Percentiles rank a stretch among this genome's conserved stretches.
phyloP scores from a whole-genome alignment of 2,797 vertebrate species.

The Gymnoscopelus braueri region DNA sequence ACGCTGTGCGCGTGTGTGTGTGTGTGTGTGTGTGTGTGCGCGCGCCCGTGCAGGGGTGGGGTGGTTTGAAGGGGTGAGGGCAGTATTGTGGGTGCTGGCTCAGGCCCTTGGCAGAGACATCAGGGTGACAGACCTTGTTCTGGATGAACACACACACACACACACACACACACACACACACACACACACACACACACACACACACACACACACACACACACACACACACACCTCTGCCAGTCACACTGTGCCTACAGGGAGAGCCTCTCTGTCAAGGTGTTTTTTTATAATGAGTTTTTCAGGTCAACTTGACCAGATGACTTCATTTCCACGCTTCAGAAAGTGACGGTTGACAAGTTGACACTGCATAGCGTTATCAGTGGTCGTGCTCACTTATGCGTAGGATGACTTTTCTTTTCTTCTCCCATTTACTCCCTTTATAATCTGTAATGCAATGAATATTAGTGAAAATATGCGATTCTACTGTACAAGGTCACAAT shows the following conservation, averaged over 20 bases:
- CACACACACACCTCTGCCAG: slow-evolving; percentile 1
- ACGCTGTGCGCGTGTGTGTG: slow-evolving; percentile 18
- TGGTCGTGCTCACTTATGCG: no score
- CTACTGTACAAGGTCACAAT: no score
- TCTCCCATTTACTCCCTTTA: no score
- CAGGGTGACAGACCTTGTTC: no score
- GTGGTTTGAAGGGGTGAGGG: slow-evolving; percentile 18
- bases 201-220: background rate
- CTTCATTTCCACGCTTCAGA: background rate
- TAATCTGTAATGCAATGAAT: no score
- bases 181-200: background rate
- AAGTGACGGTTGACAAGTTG: no score
- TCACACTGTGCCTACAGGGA: background rate
- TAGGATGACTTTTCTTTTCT: no score
- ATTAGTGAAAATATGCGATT: no score
- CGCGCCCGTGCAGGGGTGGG: slow-evolving; percentile 3
- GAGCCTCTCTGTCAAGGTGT: background rate
- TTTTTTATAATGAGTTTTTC: background rate
- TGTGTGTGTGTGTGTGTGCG: slow-evolving; percentile 1
- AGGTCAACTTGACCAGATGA: background rate
- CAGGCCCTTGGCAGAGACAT: no score
- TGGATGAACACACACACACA: no score
- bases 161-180: background rate
- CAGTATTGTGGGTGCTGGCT: no score
- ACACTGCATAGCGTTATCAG: no score